Evolutionary conservation across 1,140 invertebrate genomes (phyloP), one percentile per base, ranked within the genome.

Genomic region (Megalonaias nervosa): DNA sequence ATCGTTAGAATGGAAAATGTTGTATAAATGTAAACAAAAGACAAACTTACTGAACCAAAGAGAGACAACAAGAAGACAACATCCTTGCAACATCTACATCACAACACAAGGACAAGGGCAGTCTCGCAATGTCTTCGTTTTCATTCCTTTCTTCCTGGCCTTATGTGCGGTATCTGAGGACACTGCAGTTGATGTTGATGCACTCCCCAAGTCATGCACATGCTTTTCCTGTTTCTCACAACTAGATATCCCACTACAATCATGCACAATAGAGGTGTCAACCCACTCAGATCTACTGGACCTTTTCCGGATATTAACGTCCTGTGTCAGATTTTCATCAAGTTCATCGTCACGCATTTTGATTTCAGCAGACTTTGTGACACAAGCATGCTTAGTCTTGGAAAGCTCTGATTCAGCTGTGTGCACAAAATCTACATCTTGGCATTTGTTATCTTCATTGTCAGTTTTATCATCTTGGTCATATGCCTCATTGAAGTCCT

Each of bases 61-160:
- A 68, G 21, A 21, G 57, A 74, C 55, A 38, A 74, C 65, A 66
- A 78, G 66, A 71, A 59, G 62, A 75, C 65, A 68, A 78, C 64
- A 75, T 48, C 38, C 38, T 48, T 48, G 81, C 64, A 76, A 67
- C 77, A 58, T 56, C 81, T 82, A 86, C 78, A 86, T 75, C 70
- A 88, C 67, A 69, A 86, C 84, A 84, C 86, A 88, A 58, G 75
- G 58, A 80, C 81, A 82, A 68, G 48, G 73, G 23, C 72, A 75
- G 16, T 26, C 21, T 61, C 58, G 6, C n/a, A 23, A 19, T 56
- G 26, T 48, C 15, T 26, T 5, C n/a, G 11, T 21, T 1, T 21
- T n/a, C 17, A 55, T 16, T n/a, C 68, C 62, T 9, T 56, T 57
- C 21, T 74, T 66, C 56, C 38, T 56, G 15, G 61, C n/a, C 26